Conservation (phyloP, 2,113 vertebrate genomes). For the Bagarius yarrelli region DNA sequence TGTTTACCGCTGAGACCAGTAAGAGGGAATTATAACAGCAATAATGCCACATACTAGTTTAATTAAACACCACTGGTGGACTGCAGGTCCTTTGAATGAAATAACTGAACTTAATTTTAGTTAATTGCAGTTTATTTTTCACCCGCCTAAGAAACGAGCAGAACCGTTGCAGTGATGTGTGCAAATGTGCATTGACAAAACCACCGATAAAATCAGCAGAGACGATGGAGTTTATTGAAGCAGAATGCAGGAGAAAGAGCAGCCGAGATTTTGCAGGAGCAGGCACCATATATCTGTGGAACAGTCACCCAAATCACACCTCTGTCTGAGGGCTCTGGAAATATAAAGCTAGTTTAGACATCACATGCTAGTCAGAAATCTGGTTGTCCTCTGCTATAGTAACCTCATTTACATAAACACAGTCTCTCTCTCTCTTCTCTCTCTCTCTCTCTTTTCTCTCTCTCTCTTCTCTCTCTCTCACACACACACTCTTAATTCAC, state of each 20-base stretch:
- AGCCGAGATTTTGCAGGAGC: too few species aligned
- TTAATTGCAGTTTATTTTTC: not conserved
- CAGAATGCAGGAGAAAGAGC: too few species aligned
- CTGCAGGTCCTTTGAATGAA: not conserved
- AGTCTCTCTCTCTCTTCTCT: not conserved
- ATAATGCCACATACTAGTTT: not conserved
- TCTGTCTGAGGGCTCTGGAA: not conserved
- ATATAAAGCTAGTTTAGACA: conserved; percentile 5
- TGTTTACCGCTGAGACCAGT: not conserved
- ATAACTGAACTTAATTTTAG: not conserved
- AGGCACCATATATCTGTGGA: too few species aligned
- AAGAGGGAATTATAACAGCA: not conserved
- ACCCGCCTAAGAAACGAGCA: not conserved
- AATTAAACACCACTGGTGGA: not conserved
- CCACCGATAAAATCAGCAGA: not conserved
- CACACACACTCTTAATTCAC: not conserved
- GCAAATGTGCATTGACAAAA: not conserved
- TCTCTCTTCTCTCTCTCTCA: too few species aligned
- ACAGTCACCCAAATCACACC: conserved; percentile 8
- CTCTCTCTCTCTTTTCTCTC: too few species aligned
- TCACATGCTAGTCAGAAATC: conserved; percentile 43
- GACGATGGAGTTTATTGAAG: not conserved
- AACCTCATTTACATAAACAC: conserved; percentile 1
- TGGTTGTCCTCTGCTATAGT: conserved; percentile 30
- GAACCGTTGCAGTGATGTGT: not conserved